phyloP scores from a whole-genome alignment of 2,888 invertebrate genomes.

The Drosophila anomelani region DNA sequence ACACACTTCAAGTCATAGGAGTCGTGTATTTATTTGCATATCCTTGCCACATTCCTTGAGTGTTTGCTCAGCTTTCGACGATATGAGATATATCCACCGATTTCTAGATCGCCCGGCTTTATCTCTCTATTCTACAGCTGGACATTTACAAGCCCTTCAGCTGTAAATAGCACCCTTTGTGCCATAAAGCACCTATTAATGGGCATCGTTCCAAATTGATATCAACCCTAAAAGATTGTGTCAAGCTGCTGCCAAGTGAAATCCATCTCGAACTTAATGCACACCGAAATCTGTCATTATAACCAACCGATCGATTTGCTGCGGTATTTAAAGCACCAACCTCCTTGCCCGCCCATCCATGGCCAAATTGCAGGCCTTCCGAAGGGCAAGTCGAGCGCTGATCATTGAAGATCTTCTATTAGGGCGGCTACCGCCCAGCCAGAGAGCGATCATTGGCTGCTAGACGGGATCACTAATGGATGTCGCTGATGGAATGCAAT shows the following conservation, averaged over 20 bases:
- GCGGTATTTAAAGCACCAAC: slow-evolving; percentile 16
- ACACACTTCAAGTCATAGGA: slow-evolving; percentile 33
- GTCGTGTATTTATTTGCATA: slow-evolving; percentile 62
- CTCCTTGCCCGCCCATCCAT: slow-evolving; percentile 10
- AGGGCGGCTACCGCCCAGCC: slow-evolving; percentile 18
- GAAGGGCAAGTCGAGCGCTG: slow-evolving; percentile 11
- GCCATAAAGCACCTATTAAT: background rate
- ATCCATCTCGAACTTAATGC: background rate
- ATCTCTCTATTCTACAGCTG: background rate
- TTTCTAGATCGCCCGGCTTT: slow-evolving; percentile 6
- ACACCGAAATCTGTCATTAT: slow-evolving; percentile 3
- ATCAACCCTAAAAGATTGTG: background rate
- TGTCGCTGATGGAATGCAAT: slow-evolving; percentile 35
- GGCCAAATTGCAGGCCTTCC: slow-evolving; percentile 7
- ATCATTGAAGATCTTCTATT: slow-evolving; percentile 31
- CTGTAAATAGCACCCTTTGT: background rate
- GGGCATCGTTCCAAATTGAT: background rate
- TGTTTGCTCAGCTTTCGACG: slow-evolving; percentile 72
- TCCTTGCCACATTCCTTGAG: slow-evolving; percentile 44
- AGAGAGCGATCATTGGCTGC: slow-evolving; percentile 10
- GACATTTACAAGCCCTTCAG: background rate
- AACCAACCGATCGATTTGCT: background rate
- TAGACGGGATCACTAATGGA: slow-evolving; percentile 21
- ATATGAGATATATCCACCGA: slow-evolving; percentile 37
- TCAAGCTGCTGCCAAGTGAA: slow-evolving; percentile 4